Base-by-base conservation (phyloP, 2,888 invertebrate species). In the Melanophora roralis region DNA sequence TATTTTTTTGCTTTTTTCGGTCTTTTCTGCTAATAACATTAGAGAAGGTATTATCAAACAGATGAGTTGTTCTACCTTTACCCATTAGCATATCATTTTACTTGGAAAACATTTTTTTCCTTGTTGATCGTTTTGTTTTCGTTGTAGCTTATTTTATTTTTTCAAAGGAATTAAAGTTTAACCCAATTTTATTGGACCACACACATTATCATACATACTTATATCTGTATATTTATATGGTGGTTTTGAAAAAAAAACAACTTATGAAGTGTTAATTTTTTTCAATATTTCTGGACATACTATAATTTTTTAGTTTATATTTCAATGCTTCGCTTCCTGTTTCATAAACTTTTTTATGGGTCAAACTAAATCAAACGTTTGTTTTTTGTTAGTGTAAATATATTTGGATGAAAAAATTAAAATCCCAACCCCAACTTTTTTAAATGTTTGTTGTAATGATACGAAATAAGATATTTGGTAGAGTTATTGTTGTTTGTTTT, bases 151-250 rank as follows among this genome's bases (percentile, higher is more conserved):
- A 14, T 55, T 62, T 69, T 57, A 68, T 47, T 49, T 55, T 71
- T 32, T 73, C 57, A n/a, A 43, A 55, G n/a, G 62, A 47, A 71
- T 73, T 68, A 78, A 68, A 78, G 73, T 71, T 74, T 74, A 79
- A 79, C 74, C 74, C 69, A 71, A 79, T 71, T 65, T 53, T 36
- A 64, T 51, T 51, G 68, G 38, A 64, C 68, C 40, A 59, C 59
- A 59, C 34, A 59, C 43, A 45, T n/a, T n/a, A n/a, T n/a, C n/a
- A n/a, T n/a, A n/a, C n/a, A n/a, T n/a, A n/a, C n/a, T n/a, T n/a
- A n/a, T n/a, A n/a, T n/a, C n/a, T n/a, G n/a, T n/a, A n/a, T n/a
- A n/a, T n/a, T n/a, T n/a, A n/a, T n/a, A n/a, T n/a, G n/a, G n/a
- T n/a, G n/a, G n/a, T n/a, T n/a, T n/a, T n/a, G n/a, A n/a, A n/a